A percentile compares a stretch with the other conserved stretches of the same genome.
phyloP scores from a whole-genome alignment of 2,113 vertebrate genomes.

The Podarcis cretensis region DNA sequence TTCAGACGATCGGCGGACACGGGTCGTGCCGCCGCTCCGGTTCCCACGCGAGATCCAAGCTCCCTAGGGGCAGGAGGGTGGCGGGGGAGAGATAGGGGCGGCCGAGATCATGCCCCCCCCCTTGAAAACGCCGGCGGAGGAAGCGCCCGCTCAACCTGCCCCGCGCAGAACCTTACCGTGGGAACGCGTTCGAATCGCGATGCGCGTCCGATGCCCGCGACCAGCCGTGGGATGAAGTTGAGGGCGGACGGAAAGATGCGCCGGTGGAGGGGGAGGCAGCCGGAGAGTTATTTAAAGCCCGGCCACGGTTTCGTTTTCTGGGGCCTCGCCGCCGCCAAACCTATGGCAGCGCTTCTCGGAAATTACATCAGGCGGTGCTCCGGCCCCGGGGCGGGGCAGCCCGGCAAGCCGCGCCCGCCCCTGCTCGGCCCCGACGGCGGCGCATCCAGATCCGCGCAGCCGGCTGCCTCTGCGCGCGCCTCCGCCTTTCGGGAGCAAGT shows the following conservation, averaged over 20 bases:
- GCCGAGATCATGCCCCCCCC: too few relatives aligned
- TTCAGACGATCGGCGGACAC: neutral
- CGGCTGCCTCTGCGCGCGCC: too few relatives aligned
- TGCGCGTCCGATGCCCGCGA: neutral
- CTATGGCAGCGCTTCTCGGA: conserved; percentile 59
- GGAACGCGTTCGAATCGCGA: neutral
- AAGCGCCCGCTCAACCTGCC: neutral
- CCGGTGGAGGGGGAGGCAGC: neutral
- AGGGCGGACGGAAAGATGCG: too few relatives aligned
- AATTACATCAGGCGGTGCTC: conserved; percentile 62
- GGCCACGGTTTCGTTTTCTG: conserved; percentile 32
- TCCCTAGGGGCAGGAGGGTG: neutral
- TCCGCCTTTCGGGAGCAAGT: too few relatives aligned
- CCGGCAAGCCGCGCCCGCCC: accelerated
- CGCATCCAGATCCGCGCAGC: too few relatives aligned
- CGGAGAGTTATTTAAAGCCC: neutral
- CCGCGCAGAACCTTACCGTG: neutral
- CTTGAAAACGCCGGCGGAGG: neutral
- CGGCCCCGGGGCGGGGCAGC: neutral
- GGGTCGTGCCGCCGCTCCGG: too few relatives aligned
- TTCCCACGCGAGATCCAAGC: neutral
- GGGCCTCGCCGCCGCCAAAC: conserved; percentile 56
- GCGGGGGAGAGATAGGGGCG: neutral
- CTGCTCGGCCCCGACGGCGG: too few relatives aligned
- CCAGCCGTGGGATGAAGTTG: neutral